These are phyloP conservation scores for Hydroisotoma schaefferi DNA, from an alignment of 2,888 invertebrate genomes.

Conservation along the genomic window DNA sequence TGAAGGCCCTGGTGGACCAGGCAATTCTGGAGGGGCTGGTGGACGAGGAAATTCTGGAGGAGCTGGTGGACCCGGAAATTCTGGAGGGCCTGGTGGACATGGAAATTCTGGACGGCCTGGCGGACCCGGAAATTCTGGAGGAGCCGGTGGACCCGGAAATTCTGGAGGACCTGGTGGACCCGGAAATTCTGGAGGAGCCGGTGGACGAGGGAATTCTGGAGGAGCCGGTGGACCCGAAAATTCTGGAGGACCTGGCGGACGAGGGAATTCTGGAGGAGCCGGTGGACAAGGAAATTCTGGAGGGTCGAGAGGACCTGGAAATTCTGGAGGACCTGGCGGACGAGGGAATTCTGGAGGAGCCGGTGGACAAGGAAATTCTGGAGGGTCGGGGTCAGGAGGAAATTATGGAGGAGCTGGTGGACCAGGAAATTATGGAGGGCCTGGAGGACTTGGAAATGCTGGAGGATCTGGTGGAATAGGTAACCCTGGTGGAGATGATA, in stretches of 20 bases:
- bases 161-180: constrained; percentile 2
- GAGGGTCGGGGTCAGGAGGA: background rate
- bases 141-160: background rate
- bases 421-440: constrained; percentile 8
- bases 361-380: background rate
- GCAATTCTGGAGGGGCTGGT: constrained; percentile 7
- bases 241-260: constrained; percentile 1
- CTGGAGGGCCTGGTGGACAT: background rate
- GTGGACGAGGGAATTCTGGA: background rate
- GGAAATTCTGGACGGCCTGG: background rate
- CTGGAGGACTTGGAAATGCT: background rate
- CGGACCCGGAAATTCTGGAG: background rate
- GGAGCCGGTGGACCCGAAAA: background rate
- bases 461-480: constrained; percentile 8
- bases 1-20: constrained; percentile 12
- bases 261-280: background rate
- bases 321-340: constrained; percentile 3
- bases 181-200: background rate
- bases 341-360: no score
- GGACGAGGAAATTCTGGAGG: constrained; percentile 14
- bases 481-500: constrained; percentile 7
- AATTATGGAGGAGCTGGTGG: constrained; percentile 5
- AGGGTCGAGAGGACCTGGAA: constrained; percentile 11
- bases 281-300: constrained; percentile 6
- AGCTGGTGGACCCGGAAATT: background rate